Conservation (phyloP, 64 coral and sea anemone genomes). For the Dendronephthya gigantea region DNA sequence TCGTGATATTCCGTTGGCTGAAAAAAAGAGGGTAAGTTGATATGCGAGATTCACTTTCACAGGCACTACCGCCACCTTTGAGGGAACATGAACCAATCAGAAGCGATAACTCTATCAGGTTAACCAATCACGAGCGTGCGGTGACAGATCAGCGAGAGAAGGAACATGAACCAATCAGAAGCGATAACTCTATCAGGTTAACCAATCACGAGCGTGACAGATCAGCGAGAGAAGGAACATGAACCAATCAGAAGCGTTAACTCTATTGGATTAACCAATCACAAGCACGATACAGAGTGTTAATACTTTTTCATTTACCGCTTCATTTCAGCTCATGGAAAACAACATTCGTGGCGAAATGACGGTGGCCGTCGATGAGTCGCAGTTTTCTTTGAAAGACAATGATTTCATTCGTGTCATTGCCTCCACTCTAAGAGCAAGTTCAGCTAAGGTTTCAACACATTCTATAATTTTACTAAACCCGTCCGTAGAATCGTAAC, state of each 20-base stretch:
- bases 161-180: no score
- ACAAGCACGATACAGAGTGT: no score
- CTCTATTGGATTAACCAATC: no score
- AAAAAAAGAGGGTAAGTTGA: constrained; percentile 40
- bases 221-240: no score
- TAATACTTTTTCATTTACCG: neutral
- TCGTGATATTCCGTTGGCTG: constrained; percentile 23
- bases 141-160: no score
- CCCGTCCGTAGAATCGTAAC: neutral
- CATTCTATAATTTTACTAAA: neutral
- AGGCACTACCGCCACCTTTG: no score
- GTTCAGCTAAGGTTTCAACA: constrained; percentile 55
- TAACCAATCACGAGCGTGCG: no score
- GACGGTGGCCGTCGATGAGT: constrained; percentile 63
- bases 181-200: no score
- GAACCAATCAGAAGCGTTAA: no score
- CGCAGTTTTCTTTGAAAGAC: constrained; percentile 92
- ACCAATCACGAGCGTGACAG: no score
- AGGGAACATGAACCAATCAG: no score
- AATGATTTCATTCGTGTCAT: constrained; percentile 70
- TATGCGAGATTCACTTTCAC: neutral
- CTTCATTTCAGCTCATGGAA: constrained; percentile 48
- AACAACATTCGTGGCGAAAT: constrained; percentile 76
- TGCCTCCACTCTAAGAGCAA: constrained; percentile 53
- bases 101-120: no score